These are phyloP conservation scores for Zoanthus solanderi DNA, from an alignment of 92 coral and sea anemone species.

Conservation along the genomic window DNA sequence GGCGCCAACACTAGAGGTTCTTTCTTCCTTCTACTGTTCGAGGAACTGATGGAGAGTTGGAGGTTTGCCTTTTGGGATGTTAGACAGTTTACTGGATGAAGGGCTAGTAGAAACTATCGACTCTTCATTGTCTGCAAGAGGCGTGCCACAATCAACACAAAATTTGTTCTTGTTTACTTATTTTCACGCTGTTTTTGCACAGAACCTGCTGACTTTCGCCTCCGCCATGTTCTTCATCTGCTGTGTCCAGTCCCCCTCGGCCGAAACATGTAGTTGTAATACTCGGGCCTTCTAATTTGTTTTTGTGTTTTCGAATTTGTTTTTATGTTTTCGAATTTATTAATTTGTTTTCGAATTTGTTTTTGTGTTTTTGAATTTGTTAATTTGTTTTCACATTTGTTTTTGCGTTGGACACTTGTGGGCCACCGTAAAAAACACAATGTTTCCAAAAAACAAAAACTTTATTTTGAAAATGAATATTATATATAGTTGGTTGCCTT, in stretches of 20 bases:
- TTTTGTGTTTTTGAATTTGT: constrained; percentile 10
- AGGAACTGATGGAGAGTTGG: constrained; percentile 42
- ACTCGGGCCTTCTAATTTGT: constrained; percentile 23
- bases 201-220: constrained; percentile 8
- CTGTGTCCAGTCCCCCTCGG: constrained; percentile 22
- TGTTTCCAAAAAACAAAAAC: no score
- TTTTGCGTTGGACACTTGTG: background rate
- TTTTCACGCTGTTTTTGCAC: background rate
- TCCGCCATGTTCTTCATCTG: constrained; percentile 13
- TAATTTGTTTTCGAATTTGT: constrained; percentile 18
- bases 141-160: constrained; percentile 31
- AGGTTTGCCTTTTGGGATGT: constrained; percentile 40
- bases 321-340: constrained; percentile 4
- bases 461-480: no score
- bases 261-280: constrained; percentile 30
- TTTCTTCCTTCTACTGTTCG: constrained; percentile 34
- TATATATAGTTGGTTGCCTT: no score
- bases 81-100: constrained; percentile 27
- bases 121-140: constrained; percentile 19
- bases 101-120: constrained; percentile 10
- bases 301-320: background rate
- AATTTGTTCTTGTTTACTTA: constrained; percentile 31
- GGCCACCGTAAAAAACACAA: no score
- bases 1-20: constrained; percentile 39
- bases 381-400: background rate